Evolutionary conservation across 2,888 invertebrate species (phyloP).

Genomic region (Sicus ferrugineus): DNA sequence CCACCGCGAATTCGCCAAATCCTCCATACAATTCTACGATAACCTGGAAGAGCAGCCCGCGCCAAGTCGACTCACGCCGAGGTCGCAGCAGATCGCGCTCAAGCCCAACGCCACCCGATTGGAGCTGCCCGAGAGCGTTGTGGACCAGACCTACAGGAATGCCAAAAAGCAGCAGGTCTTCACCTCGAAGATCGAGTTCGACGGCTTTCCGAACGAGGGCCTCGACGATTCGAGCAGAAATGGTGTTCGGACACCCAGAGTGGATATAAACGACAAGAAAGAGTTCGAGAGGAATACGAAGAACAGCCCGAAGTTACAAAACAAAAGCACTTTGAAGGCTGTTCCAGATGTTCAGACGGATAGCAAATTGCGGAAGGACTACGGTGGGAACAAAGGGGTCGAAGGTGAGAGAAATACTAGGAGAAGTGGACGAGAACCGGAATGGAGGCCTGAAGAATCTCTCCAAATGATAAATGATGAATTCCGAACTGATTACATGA

Average conservation of each 20-base stretch:
- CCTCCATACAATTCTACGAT: constrained; percentile 62
- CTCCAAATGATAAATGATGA: neutral
- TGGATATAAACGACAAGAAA: constrained; percentile 59
- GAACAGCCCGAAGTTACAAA: constrained; percentile 60
- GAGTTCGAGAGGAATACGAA: constrained; percentile 59
- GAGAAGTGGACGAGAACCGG: neutral
- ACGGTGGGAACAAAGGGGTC: neutral
- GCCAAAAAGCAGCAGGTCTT: constrained; percentile 56
- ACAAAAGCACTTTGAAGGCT: constrained; percentile 52
- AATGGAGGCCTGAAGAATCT: neutral
- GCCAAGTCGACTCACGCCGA: neutral
- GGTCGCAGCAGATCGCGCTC: constrained; percentile 42
- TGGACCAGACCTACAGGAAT: constrained; percentile 45
- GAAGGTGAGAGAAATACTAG: neutral
- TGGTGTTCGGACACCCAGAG: constrained; percentile 52
- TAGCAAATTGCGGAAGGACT: constrained; percentile 26
- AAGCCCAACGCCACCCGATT: constrained; percentile 48
- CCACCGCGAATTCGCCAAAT: constrained; percentile 61
- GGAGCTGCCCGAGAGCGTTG: constrained; percentile 40
- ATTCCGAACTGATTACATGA: too few species aligned
- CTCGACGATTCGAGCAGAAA: constrained; percentile 45
- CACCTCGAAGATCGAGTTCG: constrained; percentile 61
- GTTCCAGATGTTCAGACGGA: constrained; percentile 44
- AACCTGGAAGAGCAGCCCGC: constrained; percentile 45
- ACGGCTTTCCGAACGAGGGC: constrained; percentile 56